These are phyloP conservation scores for Epinotia bilunana DNA, from an alignment of 2,888 invertebrate genomes.

Conservation along the genomic window DNA sequence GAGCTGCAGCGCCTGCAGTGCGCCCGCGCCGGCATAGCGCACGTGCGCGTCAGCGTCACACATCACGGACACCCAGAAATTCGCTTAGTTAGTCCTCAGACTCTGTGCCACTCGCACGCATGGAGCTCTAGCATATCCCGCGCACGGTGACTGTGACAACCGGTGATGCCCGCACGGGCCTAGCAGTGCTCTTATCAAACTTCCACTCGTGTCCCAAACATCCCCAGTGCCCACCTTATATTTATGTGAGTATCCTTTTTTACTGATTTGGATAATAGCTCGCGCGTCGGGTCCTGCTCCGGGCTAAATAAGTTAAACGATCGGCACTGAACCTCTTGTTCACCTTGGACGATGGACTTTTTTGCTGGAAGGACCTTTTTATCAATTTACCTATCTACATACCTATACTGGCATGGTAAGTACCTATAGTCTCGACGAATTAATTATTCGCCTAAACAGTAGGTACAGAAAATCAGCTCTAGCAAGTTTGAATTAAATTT, in stretches of 20 bases:
- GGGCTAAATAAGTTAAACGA: constrained; percentile 62
- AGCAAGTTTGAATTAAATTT: constrained; percentile 20
- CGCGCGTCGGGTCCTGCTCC: constrained; percentile 54
- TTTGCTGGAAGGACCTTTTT: constrained; percentile 55
- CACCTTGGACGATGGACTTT: constrained; percentile 62
- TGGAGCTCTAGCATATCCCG: constrained; percentile 65
- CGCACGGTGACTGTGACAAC: constrained; percentile 75
- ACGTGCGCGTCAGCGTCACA: constrained; percentile 78
- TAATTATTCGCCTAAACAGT: not conserved
- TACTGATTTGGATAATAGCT: constrained; percentile 61
- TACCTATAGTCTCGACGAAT: constrained; percentile 6
- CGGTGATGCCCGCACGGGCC: constrained; percentile 58
- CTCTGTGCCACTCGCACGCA: constrained; percentile 73
- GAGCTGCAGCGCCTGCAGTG: constrained; percentile 59
- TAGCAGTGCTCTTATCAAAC: constrained; percentile 53
- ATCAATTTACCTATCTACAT: constrained; percentile 14
- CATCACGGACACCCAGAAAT: constrained; percentile 76
- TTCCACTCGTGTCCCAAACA: constrained; percentile 12
- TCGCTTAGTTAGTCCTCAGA: constrained; percentile 77
- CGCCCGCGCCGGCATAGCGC: constrained; percentile 70
- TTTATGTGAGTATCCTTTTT: constrained; percentile 31
- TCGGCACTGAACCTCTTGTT: constrained; percentile 72
- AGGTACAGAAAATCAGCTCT: constrained; percentile 12
- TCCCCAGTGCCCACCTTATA: constrained; percentile 1
- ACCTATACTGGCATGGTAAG: not conserved